Evolutionary conservation across 2,113 vertebrate genomes (phyloP).

Genomic region (Agapornis roseicollis): DNA sequence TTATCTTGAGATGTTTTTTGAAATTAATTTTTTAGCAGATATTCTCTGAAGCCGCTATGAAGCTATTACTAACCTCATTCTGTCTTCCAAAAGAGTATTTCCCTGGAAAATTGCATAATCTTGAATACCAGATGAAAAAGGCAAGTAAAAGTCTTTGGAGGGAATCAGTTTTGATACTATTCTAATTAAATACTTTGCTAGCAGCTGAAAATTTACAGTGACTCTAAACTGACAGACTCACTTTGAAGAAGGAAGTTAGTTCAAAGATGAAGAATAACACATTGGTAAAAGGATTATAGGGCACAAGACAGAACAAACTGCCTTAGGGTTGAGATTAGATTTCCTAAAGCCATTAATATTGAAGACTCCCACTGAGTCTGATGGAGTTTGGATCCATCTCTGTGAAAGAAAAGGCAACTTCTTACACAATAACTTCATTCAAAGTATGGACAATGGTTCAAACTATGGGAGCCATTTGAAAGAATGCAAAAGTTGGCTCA

Average conservation of each 20-base stretch:
- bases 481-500: not conserved
- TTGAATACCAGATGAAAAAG: slow-evolving; percentile 14
- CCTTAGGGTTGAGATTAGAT: not conserved
- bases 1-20: not conserved
- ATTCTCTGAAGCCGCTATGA: not conserved
- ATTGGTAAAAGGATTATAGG: not conserved
- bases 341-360: not conserved
- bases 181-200: slow-evolving; percentile 25
- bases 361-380: not conserved
- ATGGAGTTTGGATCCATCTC: not conserved
- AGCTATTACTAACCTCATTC: slow-evolving; percentile 41
- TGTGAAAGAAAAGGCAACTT: not conserved
- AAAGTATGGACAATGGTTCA: not conserved
- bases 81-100: slow-evolving; percentile 46
- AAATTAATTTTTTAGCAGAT: not conserved
- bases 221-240: not conserved
- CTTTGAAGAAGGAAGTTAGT: not conserved
- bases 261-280: not conserved
- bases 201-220: not conserved
- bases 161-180: not conserved
- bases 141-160: slow-evolving; percentile 17
- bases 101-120: slow-evolving; percentile 43
- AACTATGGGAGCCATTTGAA: not conserved
- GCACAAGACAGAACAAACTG: not conserved
- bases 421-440: not conserved